Conservation (phyloP, 2,113 vertebrate species). For the Caloenas nicobarica region DNA sequence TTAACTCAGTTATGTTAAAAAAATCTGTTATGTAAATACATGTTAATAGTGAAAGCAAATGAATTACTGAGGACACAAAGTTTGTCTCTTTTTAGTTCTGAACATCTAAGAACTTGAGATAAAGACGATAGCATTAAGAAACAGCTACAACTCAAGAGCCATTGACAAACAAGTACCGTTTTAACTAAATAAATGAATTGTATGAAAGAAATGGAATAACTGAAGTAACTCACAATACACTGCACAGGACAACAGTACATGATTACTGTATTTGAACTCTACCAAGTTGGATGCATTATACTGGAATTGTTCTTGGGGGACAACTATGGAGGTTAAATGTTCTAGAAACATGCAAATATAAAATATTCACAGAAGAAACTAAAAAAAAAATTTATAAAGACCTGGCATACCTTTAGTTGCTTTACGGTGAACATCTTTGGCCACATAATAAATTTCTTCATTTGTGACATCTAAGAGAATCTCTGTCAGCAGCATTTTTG, state of each 20-base stretch:
- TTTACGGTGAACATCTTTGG: slow-evolving; percentile 94
- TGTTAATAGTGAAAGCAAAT: slow-evolving; percentile 60
- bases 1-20: slow-evolving; percentile 50
- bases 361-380: slow-evolving; percentile 49
- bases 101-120: slow-evolving; percentile 60
- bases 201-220: slow-evolving; percentile 67
- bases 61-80: slow-evolving; percentile 46
- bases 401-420: slow-evolving; percentile 90
- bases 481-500: slow-evolving; percentile 96
- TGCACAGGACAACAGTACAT: slow-evolving; percentile 65
- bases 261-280: slow-evolving; percentile 59
- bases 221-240: slow-evolving; percentile 67
- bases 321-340: slow-evolving; percentile 61
- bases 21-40: slow-evolving; percentile 33
- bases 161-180: slow-evolving; percentile 48
- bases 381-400: not conserved
- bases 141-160: slow-evolving; percentile 48
- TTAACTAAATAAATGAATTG: slow-evolving; percentile 63
- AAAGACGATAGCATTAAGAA: slow-evolving; percentile 45
- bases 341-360: slow-evolving; percentile 76
- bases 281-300: slow-evolving; percentile 56
- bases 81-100: slow-evolving; percentile 58
- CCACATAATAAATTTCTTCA: slow-evolving; percentile 93
- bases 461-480: slow-evolving; percentile 97
- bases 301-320: slow-evolving; percentile 59